A percentile compares a stretch with the other conserved stretches of the same genome.
Evolutionary conservation across 2,797 vertebrate species (phyloP).

Genomic region (Cyprinella venusta): DNA sequence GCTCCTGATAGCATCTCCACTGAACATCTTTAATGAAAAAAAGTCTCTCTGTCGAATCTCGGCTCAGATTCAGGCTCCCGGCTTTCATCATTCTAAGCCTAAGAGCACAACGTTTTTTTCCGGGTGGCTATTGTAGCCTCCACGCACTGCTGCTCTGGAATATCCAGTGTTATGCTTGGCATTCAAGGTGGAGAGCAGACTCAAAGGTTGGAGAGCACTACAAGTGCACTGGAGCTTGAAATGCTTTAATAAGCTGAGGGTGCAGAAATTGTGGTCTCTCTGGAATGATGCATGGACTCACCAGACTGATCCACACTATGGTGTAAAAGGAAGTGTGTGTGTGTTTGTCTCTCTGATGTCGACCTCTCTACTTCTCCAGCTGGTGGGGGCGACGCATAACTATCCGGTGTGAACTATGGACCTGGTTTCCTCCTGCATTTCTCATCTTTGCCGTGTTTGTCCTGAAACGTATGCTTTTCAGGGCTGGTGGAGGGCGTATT

Average conservation of each 20-base stretch:
- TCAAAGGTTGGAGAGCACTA: constrained; percentile 66
- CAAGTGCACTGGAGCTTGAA: constrained; percentile 59
- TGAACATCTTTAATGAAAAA: constrained; percentile 46
- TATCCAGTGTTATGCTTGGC: constrained; percentile 76
- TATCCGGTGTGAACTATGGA: constrained; percentile 21
- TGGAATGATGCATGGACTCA: constrained; percentile 53
- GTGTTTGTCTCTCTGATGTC: constrained; percentile 27
- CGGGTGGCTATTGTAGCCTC: constrained; percentile 63
- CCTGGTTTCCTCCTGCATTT: constrained; percentile 27
- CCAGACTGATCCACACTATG: constrained; percentile 38
- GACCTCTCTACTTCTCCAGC: constrained; percentile 6
- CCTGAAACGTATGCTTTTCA: constrained; percentile 1
- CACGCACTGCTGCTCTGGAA: constrained; percentile 71
- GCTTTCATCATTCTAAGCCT: constrained; percentile 52
- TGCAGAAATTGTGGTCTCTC: constrained; percentile 56
- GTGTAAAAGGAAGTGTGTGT: constrained; percentile 36
- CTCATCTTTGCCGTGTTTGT: constrained; percentile 21
- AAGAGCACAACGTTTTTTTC: constrained; percentile 49
- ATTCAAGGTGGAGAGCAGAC: constrained; percentile 71
- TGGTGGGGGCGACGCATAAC: constrained; percentile 22
- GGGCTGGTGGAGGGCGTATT: background rate
- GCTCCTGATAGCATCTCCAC: constrained; percentile 48
- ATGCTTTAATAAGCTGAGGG: constrained; percentile 61
- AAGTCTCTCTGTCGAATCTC: constrained; percentile 47
- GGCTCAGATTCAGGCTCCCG: constrained; percentile 42